phyloP scores from a whole-genome alignment of 1,140 invertebrate genomes.

The Trachymyrmex septentrionalis region DNA sequence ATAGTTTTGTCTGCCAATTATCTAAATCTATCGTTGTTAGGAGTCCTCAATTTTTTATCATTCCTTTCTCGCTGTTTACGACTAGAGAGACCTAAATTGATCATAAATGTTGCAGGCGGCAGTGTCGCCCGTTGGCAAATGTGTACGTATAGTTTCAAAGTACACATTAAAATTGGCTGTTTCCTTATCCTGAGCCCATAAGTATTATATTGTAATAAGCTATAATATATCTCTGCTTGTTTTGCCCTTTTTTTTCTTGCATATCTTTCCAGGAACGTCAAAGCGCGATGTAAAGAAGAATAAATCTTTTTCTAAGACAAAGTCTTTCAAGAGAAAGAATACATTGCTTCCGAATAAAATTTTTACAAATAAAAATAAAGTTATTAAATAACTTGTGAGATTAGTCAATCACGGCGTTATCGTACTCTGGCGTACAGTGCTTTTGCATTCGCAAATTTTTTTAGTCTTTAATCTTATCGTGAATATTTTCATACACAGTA shows the following conservation, averaged over 20 bases:
- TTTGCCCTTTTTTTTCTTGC: conserved; percentile 7
- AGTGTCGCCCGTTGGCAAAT: conserved; percentile 87
- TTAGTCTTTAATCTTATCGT: background rate
- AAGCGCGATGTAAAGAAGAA: conserved; percentile 6
- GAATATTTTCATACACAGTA: background rate
- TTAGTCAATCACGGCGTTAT: conserved; percentile 26
- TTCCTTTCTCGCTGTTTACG: conserved; percentile 18
- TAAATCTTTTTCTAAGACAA: background rate
- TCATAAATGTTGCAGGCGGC: conserved; percentile 85
- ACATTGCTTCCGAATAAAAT: background rate
- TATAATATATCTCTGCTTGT: conserved; percentile 68
- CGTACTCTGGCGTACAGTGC: conserved; percentile 22
- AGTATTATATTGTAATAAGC: conserved; percentile 62
- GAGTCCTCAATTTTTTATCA: conserved; percentile 43
- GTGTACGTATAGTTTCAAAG: conserved; percentile 86
- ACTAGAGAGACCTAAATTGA: conserved; percentile 71
- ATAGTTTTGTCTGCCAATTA: conserved; percentile 1
- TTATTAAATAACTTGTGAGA: background rate
- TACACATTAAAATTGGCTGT: conserved; percentile 68
- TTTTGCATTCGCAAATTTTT: conserved; percentile 24
- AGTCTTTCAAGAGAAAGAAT: background rate
- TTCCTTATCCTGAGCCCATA: conserved; percentile 59
- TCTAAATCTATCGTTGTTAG: conserved; percentile 21
- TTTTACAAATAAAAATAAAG: background rate
- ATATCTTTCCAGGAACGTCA: background rate